Conservation (phyloP, 2,797 vertebrate species). For the Semaprochilodus insignis region DNA sequence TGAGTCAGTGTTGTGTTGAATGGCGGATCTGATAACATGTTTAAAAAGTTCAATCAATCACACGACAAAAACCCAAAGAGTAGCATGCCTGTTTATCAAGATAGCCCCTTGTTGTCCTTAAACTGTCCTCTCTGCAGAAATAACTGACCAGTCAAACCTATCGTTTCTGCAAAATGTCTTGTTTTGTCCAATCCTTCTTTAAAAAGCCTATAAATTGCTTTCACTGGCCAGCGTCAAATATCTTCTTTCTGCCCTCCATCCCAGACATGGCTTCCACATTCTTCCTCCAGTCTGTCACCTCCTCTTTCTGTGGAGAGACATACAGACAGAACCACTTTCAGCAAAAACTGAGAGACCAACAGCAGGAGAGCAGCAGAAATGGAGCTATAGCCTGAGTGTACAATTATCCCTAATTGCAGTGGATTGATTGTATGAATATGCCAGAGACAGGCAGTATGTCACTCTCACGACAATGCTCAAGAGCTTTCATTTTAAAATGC, state of each 20-base stretch:
- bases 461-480: neutral
- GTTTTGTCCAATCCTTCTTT: neutral
- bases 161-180: neutral
- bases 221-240: slow-evolving; percentile 60
- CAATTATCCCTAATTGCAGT: slow-evolving; percentile 32
- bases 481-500: neutral
- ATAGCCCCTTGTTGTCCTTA: slow-evolving; percentile 4
- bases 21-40: slow-evolving; percentile 28
- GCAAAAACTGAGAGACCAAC: slow-evolving; percentile 34
- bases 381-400: neutral
- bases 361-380: slow-evolving; percentile 43
- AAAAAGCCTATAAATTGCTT: neutral
- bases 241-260: slow-evolving; percentile 71
- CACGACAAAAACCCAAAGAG: slow-evolving; percentile 8
- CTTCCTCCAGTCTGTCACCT: slow-evolving; percentile 72
- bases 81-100: slow-evolving; percentile 7
- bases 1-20: slow-evolving; percentile 41
- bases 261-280: slow-evolving; percentile 71
- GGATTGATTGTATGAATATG: slow-evolving; percentile 5
- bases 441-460: neutral
- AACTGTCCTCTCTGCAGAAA: neutral
- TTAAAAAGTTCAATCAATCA: slow-evolving; percentile 2
- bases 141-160: neutral
- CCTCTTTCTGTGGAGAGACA: slow-evolving; percentile 61
- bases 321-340: slow-evolving; percentile 27